A percentile compares a stretch with the other conserved stretches of the same genome.
Conservation (phyloP, 2,797 vertebrate species). For the Spinus pinus region DNA sequence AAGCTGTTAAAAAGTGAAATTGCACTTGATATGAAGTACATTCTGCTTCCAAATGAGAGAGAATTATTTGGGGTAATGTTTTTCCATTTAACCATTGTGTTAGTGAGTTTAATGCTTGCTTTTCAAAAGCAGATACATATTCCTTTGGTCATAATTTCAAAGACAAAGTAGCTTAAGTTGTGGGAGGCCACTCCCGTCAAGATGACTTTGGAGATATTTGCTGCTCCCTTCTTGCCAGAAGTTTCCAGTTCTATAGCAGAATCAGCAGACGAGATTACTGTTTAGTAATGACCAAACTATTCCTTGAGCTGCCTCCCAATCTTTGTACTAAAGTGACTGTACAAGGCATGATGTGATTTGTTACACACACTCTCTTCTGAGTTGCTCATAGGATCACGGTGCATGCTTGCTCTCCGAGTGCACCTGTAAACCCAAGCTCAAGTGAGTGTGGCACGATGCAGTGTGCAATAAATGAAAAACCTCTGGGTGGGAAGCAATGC, state of each 20-base stretch:
- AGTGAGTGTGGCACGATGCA: accelerated
- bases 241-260: not conserved
- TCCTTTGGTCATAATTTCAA: not conserved
- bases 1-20: not conserved
- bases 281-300: not conserved
- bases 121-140: not conserved
- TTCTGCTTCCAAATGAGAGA: not conserved
- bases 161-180: not conserved
- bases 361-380: not conserved
- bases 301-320: not conserved
- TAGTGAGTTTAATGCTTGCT: not conserved
- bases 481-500: not conserved
- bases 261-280: not conserved
- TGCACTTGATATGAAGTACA: not conserved
- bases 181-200: not conserved
- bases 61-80: not conserved
- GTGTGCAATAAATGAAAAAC: not conserved
- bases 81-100: not conserved
- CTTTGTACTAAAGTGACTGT: not conserved
- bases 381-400: not conserved
- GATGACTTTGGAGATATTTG: not conserved
- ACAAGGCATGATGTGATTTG: not conserved
- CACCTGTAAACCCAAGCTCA: too few species aligned
- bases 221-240: not conserved
- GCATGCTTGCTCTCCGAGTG: not conserved